A percentile compares a stretch with the other conserved stretches of the same genome.
Conservation (phyloP, 2,113 vertebrate species). For the Montifringilla adamsi region DNA sequence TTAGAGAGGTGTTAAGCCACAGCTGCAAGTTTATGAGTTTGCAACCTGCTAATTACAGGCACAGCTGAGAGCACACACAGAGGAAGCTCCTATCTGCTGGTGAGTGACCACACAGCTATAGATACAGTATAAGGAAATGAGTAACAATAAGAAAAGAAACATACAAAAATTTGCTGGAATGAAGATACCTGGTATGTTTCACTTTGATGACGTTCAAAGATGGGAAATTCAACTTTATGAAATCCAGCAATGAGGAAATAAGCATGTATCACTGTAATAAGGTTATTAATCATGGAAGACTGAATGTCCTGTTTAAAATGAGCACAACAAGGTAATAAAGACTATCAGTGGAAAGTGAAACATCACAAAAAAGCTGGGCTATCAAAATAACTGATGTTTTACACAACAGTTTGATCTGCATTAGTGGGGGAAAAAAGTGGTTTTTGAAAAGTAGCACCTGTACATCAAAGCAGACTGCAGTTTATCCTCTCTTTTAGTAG, state of each 20-base stretch:
- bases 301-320: background rate
- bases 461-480: background rate
- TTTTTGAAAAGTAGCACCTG: background rate
- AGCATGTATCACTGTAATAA: background rate
- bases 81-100: background rate
- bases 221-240: background rate
- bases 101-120: background rate
- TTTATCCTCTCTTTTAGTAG: background rate
- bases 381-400: background rate
- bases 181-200: background rate
- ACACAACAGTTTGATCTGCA: background rate
- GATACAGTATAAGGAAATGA: background rate
- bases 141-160: background rate
- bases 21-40: conserved; percentile 7
- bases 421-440: background rate
- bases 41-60: background rate
- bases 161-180: background rate
- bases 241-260: background rate
- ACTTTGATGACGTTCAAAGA: background rate
- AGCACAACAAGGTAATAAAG: background rate
- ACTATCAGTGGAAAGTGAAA: background rate
- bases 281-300: background rate
- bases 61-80: background rate
- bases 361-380: background rate
- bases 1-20: background rate